Percentiles rank a stretch among this genome's conserved stretches.
These are phyloP conservation scores for Cyanoramphus novaezelandiae DNA, from an alignment of 2,113 vertebrate species.

Conservation along the genomic window DNA sequence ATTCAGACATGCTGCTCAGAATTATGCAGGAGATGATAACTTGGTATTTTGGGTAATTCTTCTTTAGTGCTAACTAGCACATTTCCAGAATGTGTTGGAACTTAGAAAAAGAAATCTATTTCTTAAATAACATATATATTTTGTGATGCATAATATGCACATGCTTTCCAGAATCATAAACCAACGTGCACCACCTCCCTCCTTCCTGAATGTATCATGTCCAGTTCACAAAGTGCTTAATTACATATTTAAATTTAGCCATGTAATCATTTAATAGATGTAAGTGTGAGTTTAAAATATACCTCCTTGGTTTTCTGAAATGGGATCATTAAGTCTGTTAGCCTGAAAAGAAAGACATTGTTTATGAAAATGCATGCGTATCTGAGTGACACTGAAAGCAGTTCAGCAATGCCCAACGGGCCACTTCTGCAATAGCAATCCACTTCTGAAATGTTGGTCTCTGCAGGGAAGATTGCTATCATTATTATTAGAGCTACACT, in stretches of 20 bases:
- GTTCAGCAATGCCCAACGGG: slow-evolving; percentile 50
- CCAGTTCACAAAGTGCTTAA: background rate
- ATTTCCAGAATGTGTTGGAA: background rate
- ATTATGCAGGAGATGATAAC: background rate
- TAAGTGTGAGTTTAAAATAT: background rate
- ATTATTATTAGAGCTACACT: slow-evolving; percentile 45
- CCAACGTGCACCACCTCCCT: background rate
- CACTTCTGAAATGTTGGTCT: slow-evolving; percentile 42
- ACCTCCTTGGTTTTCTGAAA: background rate
- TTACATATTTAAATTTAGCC: slow-evolving; percentile 9
- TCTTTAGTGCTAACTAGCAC: background rate
- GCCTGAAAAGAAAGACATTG: background rate
- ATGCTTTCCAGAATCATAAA: background rate
- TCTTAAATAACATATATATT: background rate
- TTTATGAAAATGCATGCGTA: slow-evolving; percentile 18
- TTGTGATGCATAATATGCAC: background rate
- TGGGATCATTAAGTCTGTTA: background rate
- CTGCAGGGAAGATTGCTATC: slow-evolving; percentile 61
- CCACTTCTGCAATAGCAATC: slow-evolving; percentile 31
- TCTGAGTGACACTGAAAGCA: slow-evolving; percentile 10
- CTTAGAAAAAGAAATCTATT: background rate
- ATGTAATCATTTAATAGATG: background rate
- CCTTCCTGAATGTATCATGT: background rate
- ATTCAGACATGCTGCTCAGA: background rate
- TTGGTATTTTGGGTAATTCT: background rate